Evolutionary conservation across 2,113 vertebrate species (phyloP).

Genomic region (Tetrao urogallus): DNA sequence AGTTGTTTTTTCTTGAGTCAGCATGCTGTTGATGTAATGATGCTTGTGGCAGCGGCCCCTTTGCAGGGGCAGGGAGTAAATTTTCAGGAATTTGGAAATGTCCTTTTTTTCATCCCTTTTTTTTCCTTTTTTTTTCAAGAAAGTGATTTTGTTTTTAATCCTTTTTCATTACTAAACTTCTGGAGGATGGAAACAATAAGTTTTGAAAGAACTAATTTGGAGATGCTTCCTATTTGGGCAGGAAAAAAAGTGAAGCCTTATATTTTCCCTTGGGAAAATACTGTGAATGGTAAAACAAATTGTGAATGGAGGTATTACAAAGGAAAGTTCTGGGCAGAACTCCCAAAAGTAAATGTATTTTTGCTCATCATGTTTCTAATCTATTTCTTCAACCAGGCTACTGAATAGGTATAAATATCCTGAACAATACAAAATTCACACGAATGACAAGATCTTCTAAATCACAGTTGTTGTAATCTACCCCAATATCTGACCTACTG

Average conservation of each 20-base stretch:
- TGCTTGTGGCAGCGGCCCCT: neutral
- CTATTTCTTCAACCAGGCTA: neutral
- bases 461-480: neutral
- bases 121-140: neutral
- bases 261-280: neutral
- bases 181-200: neutral
- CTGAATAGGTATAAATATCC: neutral
- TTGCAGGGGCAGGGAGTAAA: neutral
- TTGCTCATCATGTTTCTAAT: constrained; percentile 20
- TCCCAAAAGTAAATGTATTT: constrained; percentile 23
- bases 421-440: neutral
- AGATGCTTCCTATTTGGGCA: neutral
- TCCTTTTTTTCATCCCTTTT: neutral
- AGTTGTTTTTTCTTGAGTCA: neutral
- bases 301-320: neutral
- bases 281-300: neutral
- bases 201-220: neutral
- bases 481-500: neutral
- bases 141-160: neutral
- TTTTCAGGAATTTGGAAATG: neutral
- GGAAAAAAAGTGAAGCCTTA: neutral
- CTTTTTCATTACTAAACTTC: neutral
- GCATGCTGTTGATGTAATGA: no score
- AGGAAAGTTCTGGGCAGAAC: constrained; percentile 22
- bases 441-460: neutral